Evolutionary conservation across 1,140 invertebrate genomes (phyloP), one percentile per base, ranked within the genome.

Genomic region (Caenorhabditis briggsae): DNA sequence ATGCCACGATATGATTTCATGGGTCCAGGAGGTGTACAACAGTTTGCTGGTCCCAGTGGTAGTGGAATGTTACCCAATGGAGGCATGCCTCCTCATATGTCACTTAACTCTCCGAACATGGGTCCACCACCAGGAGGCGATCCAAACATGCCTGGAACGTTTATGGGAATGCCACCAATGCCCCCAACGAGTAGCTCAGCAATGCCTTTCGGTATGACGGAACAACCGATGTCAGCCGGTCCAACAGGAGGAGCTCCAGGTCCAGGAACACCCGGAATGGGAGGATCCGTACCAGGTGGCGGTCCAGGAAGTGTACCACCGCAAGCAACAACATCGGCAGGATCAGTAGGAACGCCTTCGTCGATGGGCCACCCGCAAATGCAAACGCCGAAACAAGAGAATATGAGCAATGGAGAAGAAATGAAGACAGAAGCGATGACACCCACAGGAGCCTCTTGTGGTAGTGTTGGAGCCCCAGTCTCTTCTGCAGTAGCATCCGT

Each of bases 301-400:
- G 70, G 33, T 9, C 70, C 70, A 20, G 70, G 70, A 78, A 78
- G 70, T 50, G 70, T 78, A 2, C 70, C 70, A 78, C 70, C 43
- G 7, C 18, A 16, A 12, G 70, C 70, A 14, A 53, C 70, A 3
- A 78, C 70, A 0, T 78, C 70, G 0, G 46, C 50, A 11, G 70
- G 70, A 78, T 78, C 70, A 5, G 70, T 78, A 43, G 70, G 70
- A 20, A 78, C 70, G 2, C 70, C 70, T 12, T 9, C 46, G 2
- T 78, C 70, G 9, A 50, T 78, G 25, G 78, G 89, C 25, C 90
- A 90, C 41, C 88, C 90, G 16, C 91, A 90, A 85, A 91, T 91
- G 61, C 90, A 91, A 85, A 90, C 91, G 64, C 84, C 83, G 8
- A 85, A 55, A 65, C 64, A 78, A 58, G 74, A 74, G 12, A 70